Base-by-base conservation (phyloP, 2,113 vertebrate genomes). In the Prunella fulvescens region DNA sequence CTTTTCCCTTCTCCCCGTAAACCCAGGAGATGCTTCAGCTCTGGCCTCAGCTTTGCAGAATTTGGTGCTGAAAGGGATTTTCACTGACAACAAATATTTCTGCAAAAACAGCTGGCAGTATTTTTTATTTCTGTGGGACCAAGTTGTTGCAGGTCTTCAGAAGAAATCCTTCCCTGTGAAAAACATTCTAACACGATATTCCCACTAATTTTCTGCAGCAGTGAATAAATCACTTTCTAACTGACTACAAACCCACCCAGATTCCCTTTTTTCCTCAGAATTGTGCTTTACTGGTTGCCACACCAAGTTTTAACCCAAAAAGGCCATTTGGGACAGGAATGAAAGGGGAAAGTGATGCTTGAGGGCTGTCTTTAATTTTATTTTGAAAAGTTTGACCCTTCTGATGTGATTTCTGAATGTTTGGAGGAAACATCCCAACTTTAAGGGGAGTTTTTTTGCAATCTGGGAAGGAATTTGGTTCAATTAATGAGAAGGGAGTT, bases 51-150 rank as follows among this genome's bases (percentile, higher is more conserved):
- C 26, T 37, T 9, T 4, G 54, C 12, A 16, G 60, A 28, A 60
- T 18, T 64, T 2, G 9, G 6, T 6, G 35, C 20, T 51, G 54
- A 44, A 72, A 35, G 6, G 42, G 8, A 8, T 54, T 89, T 92
- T 67, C 11, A 1, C 47, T 1, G 10, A 6, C 12, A 22, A 4
- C 3, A 45, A 62, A 20, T 20, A 33, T 9, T 76, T 12, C 31
- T 31, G 9, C 11, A 31, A 47, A 78, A 56, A 0, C 9, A 10
- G 2, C 7, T 48, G 1, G 1, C 4, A 35, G 8, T 9, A 0
- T 31, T 35, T 18, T 50, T 53, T 47, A 35, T 23, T 28, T 11
- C 7, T 6, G 0, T 4, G 6, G 35, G 19, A 39, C 26, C 15
- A 28, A 28, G 19, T 28, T 31, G 7, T 14, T 40, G 28, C 65